phyloP scores from a whole-genome alignment of 2,113 vertebrate genomes.

The Amia ocellicauda region DNA sequence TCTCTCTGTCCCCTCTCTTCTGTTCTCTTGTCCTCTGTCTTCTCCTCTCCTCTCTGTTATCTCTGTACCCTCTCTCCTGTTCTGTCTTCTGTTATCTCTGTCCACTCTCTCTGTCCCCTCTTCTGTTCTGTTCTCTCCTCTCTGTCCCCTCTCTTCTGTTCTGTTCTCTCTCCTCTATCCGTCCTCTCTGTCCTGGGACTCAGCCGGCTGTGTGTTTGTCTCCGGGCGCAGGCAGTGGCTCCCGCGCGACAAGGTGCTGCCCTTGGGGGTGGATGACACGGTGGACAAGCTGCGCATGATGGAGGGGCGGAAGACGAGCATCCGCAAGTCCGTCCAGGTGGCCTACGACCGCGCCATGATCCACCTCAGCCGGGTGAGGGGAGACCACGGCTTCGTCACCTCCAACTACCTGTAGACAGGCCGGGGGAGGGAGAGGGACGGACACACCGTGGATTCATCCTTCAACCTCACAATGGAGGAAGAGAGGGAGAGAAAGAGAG shows the following conservation, averaged over 20 bases:
- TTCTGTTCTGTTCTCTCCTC: too few species aligned
- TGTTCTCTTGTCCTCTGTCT: neutral
- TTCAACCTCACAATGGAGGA: neutral
- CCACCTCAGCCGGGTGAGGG: constrained; percentile 86
- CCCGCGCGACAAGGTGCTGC: constrained; percentile 84
- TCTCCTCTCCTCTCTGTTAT: too few species aligned
- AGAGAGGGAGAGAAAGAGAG: neutral
- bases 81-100: too few species aligned
- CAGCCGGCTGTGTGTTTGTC: too few species aligned
- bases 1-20: too few species aligned
- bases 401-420: constrained; percentile 77
- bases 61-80: too few species aligned
- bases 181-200: too few species aligned
- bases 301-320: constrained; percentile 93
- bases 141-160: too few species aligned
- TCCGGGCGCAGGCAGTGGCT: constrained; percentile 86
- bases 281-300: constrained; percentile 94
- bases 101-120: too few species aligned
- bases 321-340: constrained; percentile 96
- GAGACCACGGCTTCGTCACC: constrained; percentile 78
- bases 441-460: neutral
- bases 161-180: too few species aligned
- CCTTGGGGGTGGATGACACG: constrained; percentile 85
- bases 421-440: neutral
- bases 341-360: constrained; percentile 93